phyloP scores from a whole-genome alignment of 2,888 invertebrate species.

The Protodeltote pygarga region DNA sequence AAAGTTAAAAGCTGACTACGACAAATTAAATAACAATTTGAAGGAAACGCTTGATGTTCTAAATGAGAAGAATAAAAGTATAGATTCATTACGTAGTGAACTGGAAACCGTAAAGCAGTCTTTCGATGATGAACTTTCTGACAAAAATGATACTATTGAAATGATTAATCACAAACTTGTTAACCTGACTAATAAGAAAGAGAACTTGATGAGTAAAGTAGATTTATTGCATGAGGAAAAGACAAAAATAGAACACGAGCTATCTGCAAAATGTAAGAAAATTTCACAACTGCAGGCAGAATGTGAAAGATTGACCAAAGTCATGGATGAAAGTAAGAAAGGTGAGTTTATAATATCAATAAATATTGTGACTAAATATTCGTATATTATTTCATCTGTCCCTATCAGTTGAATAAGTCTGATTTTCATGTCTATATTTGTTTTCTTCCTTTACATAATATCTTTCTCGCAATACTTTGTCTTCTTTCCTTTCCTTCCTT shows the following conservation, averaged over 20 bases:
- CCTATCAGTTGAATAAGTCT: no score
- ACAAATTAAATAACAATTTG: conserved; percentile 48
- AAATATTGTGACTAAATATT: no score
- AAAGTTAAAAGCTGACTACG: conserved; percentile 44
- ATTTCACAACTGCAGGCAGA: conserved; percentile 48
- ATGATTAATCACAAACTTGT: conserved; percentile 42
- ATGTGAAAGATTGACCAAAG: conserved; percentile 42
- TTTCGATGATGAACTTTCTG: conserved; percentile 46
- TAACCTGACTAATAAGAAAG: conserved; percentile 41
- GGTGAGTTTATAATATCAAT: conserved; percentile 43
- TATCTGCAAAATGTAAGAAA: conserved; percentile 47
- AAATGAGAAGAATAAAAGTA: conserved; percentile 45
- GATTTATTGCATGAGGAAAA: conserved; percentile 50
- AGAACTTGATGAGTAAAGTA: conserved; percentile 42
- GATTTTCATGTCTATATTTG: no score
- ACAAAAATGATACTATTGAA: conserved; percentile 45
- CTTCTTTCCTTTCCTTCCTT: no score
- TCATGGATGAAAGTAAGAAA: conserved; percentile 48
- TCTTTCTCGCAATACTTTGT: no score
- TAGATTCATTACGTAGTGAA: conserved; percentile 45
- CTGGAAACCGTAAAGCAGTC: conserved; percentile 38
- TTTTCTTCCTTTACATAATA: no score
- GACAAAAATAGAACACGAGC: conserved; percentile 42
- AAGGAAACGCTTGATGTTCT: conserved; percentile 42
- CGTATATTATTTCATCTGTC: no score